Evolutionary conservation across 2,888 invertebrate species (phyloP), one percentile per base, ranked within the genome.

Genomic region (Tachina grossa): DNA sequence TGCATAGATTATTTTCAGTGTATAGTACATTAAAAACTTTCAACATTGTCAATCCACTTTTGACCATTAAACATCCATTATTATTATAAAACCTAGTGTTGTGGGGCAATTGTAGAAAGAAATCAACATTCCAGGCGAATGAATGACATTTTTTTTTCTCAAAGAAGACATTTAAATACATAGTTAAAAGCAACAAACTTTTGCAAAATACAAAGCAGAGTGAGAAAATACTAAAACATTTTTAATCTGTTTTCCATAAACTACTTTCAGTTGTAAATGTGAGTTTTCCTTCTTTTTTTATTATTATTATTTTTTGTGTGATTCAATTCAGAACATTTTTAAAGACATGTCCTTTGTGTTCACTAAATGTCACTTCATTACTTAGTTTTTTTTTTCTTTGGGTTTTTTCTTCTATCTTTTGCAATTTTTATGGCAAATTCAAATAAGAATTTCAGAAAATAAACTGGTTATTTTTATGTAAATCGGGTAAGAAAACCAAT

Each of bases 291-390:
- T 13, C n/a, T 39, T 9, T 59, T 13, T 68, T n/a, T 16, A 6
- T 9, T 9, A 4, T 57, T 57, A n/a, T n/a, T n/a, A n/a, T 13
- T 22, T 57, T 68, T 66, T 31, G 31, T 31, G 61, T 19, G 63
- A 59, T 57, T 47, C 74, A 13, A 74, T 74, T 65, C 49, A 57
- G 47, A 71, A 57, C 71, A 65, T 63, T 49, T 65, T 69, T 22
- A 43, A 76, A 51, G 59, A 69, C 76, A 71, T 22, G 69, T 82
- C 49, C 76, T 65, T 83, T 65, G 69, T 79, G 55, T 81, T 81
- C 51, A 71, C 57, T 57, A 83, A 65, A 83, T 77, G 71, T 71
- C 65, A 68, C 80, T 74, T 66, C 16, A 74, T 74, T 49, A 59
- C 13, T 51, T 51, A 16, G 14, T 59, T 47, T 11, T 47, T 31